Evolutionary conservation across 2,888 invertebrate genomes (phyloP).

Genomic region (Lomographa bimaculata): DNA sequence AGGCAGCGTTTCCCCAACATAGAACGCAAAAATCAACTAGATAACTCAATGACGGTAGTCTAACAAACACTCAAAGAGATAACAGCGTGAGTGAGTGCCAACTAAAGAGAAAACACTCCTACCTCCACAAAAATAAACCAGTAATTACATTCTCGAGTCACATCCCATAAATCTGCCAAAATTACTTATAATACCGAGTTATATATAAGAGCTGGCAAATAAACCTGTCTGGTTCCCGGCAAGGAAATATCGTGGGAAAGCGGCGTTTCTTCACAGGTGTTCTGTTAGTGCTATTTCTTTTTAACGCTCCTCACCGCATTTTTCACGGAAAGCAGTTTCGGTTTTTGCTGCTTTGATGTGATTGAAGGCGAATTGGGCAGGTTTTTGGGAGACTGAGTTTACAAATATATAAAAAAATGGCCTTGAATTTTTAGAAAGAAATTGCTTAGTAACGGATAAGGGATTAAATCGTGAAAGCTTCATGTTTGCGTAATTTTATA

Average conservation of each 20-base stretch:
- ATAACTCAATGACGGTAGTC: too few relatives aligned
- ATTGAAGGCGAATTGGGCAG: constrained; percentile 28
- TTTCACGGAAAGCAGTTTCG: constrained; percentile 21
- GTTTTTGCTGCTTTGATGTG: constrained; percentile 32
- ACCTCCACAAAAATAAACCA: constrained; percentile 13
- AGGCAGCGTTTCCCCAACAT: too few relatives aligned
- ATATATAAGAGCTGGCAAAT: constrained; percentile 36
- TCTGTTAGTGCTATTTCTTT: constrained; percentile 30
- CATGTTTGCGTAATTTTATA: too few relatives aligned
- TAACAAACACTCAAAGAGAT: too few relatives aligned
- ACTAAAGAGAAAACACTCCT: not conserved
- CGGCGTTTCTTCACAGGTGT: constrained; percentile 43
- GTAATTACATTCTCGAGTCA: constrained; percentile 34
- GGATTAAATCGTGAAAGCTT: too few relatives aligned
- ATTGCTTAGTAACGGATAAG: too few relatives aligned
- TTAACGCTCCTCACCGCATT: constrained; percentile 21
- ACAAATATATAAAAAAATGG: too few relatives aligned
- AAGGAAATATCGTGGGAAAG: constrained; percentile 50
- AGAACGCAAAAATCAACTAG: too few relatives aligned
- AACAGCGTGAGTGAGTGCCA: too few relatives aligned
- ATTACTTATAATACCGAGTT: constrained; percentile 30
- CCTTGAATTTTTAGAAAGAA: too few relatives aligned
- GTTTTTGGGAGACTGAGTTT: constrained; percentile 2
- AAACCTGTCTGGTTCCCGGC: constrained; percentile 43
- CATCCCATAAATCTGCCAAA: constrained; percentile 25